A percentile compares a stretch with the other conserved stretches of the same genome.
Conservation (phyloP, 2,797 vertebrate species). For the Smutsia temminckii region DNA sequence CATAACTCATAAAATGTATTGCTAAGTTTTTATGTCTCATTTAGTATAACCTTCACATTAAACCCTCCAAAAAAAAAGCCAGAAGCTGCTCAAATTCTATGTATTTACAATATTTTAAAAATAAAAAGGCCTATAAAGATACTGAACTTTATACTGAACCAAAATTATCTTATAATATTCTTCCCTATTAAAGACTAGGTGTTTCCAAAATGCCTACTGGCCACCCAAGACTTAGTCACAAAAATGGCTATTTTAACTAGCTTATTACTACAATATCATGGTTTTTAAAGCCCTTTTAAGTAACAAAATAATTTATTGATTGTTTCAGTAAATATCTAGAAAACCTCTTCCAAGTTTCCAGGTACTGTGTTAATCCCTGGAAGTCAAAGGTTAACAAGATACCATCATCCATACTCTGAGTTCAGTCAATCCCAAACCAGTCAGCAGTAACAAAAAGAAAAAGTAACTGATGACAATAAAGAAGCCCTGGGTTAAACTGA, state of each 20-base stretch:
- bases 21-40: constrained; percentile 17
- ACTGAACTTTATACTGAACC: not conserved
- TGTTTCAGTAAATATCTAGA: not conserved
- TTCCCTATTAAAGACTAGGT: not conserved
- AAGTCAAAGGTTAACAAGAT: not conserved
- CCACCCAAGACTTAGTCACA: not conserved
- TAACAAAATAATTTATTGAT: not conserved
- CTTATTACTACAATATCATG: not conserved
- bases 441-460: not conserved
- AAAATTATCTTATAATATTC: not conserved
- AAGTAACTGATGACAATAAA: not conserved
- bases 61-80: not conserved
- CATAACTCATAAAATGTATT: not conserved
- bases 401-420: not conserved
- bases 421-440: not conserved
- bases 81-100: not conserved
- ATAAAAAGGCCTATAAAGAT: not conserved
- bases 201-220: not conserved
- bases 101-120: not conserved
- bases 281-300: not conserved
- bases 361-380: not conserved
- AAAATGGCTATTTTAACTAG: not conserved
- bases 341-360: not conserved
- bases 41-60: not conserved
- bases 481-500: not conserved